Evolutionary conservation across 2,797 vertebrate species (phyloP).

Genomic region (Erpetoichthys calabaricus): DNA sequence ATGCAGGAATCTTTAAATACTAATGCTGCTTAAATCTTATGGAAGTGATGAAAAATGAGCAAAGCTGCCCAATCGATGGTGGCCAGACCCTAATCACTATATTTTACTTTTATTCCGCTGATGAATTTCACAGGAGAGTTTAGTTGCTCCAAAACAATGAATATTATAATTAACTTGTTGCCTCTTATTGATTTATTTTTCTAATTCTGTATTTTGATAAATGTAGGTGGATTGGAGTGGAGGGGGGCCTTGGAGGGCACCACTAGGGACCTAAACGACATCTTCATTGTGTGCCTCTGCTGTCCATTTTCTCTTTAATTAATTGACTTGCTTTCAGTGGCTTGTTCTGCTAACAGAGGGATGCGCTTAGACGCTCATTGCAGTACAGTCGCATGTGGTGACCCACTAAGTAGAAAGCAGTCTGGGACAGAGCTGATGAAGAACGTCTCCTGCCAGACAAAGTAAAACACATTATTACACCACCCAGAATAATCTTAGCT

Average conservation of each 20-base stretch:
- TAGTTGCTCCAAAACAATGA: constrained; percentile 33
- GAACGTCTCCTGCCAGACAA: too few species aligned
- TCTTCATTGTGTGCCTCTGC: too few species aligned
- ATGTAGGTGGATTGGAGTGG: not conserved
- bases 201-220: constrained; percentile 1
- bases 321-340: too few species aligned
- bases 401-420: too few species aligned
- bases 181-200: constrained; percentile 15
- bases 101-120: constrained; percentile 57
- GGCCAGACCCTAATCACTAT: constrained; percentile 54
- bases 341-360: too few species aligned
- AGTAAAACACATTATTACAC: too few species aligned
- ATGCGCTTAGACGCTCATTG: too few species aligned
- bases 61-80: constrained; percentile 57
- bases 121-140: constrained; percentile 30
- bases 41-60: constrained; percentile 75
- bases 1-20: constrained; percentile 90
- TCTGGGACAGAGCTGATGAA: too few species aligned
- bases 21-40: constrained; percentile 78
- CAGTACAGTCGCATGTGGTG: too few species aligned
- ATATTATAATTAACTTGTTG: constrained; percentile 34
- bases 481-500: too few species aligned
- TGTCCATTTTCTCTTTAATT: not conserved
- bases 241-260: not conserved
- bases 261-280: too few species aligned